Conservation (phyloP, 1,140 invertebrate genomes). For the Microplitis mediator region DNA sequence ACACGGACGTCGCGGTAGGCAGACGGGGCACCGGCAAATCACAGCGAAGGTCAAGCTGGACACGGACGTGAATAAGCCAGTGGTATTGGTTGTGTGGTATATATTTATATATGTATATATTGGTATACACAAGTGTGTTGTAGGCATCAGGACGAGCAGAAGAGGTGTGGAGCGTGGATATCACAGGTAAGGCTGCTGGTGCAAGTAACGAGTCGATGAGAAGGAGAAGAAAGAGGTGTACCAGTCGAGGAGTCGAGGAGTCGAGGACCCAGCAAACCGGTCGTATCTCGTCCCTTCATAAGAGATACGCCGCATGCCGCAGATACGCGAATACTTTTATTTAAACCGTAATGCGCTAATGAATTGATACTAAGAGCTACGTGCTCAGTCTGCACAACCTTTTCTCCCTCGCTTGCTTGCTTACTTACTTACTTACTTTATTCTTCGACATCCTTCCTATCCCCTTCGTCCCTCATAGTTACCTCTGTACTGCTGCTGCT, state of each 20-base stretch:
- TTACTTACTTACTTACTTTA: not conserved
- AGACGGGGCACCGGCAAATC: slow-evolving; percentile 13
- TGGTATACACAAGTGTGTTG: not conserved
- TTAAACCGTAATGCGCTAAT: slow-evolving; percentile 57
- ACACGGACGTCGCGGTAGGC: not conserved
- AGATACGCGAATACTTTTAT: slow-evolving; percentile 56
- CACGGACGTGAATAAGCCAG: not conserved
- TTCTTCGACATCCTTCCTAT: slow-evolving; percentile 5
- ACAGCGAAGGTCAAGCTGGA: slow-evolving; percentile 18
- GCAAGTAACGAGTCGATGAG: not conserved
- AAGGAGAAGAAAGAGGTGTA: slow-evolving; percentile 19
- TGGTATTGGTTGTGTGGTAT: not conserved
- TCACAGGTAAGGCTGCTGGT: slow-evolving; percentile 2
- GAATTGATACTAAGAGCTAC: slow-evolving; percentile 53
- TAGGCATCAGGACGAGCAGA: not conserved
- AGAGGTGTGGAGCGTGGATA: slow-evolving; percentile 15
- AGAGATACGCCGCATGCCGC: slow-evolving; percentile 52
- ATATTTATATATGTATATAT: not conserved
- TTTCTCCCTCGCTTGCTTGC: not conserved
- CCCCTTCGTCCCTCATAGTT: slow-evolving; percentile 1
- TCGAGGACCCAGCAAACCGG: slow-evolving; percentile 45
- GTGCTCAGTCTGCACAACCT: not conserved
- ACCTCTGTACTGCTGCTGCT: not conserved
- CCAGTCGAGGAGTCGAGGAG: slow-evolving; percentile 6
- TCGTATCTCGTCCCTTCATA: slow-evolving; percentile 43